Conservation (phyloP, 2,113 vertebrate genomes). For the Trematomus loennbergii region DNA sequence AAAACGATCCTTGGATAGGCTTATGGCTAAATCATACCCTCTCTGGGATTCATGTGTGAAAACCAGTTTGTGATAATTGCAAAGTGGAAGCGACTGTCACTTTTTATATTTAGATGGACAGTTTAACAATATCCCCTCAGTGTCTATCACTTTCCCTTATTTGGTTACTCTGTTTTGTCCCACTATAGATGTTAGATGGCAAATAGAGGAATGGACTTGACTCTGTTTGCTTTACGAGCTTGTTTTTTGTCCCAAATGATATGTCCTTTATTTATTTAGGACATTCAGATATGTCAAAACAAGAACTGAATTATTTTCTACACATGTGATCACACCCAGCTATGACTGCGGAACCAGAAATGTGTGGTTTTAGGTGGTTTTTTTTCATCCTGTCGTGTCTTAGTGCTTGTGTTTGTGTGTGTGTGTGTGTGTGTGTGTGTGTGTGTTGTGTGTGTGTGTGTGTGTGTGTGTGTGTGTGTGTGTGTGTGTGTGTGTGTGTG, state of each 20-base stretch:
- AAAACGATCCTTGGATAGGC: constrained; percentile 55
- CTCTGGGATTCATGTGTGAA: constrained; percentile 67
- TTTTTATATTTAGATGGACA: constrained; percentile 70
- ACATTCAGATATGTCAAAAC: neutral
- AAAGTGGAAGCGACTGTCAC: constrained; percentile 60
- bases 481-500: neutral
- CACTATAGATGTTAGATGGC: constrained; percentile 32
- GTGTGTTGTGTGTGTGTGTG: too few species aligned
- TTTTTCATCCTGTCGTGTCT: constrained; percentile 27
- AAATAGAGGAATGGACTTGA: constrained; percentile 46
- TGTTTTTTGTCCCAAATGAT: constrained; percentile 17
- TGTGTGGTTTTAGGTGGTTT: constrained; percentile 5
- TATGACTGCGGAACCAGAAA: constrained; percentile 24
- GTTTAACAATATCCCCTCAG: constrained; percentile 53
- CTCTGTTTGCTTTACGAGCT: constrained; percentile 21
- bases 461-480: constrained; percentile 23
- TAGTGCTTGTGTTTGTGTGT: neutral
- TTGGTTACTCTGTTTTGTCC: constrained; percentile 53
- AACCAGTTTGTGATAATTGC: constrained; percentile 58
- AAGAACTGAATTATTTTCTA: constrained; percentile 28
- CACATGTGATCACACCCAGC: constrained; percentile 40
- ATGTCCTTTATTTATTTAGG: constrained; percentile 16
- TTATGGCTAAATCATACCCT: constrained; percentile 41
- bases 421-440: constrained; percentile 12
- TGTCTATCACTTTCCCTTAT: constrained; percentile 39